Evolutionary conservation across 1,140 invertebrate species (phyloP).

Genomic region (Anastrepha obliqua): DNA sequence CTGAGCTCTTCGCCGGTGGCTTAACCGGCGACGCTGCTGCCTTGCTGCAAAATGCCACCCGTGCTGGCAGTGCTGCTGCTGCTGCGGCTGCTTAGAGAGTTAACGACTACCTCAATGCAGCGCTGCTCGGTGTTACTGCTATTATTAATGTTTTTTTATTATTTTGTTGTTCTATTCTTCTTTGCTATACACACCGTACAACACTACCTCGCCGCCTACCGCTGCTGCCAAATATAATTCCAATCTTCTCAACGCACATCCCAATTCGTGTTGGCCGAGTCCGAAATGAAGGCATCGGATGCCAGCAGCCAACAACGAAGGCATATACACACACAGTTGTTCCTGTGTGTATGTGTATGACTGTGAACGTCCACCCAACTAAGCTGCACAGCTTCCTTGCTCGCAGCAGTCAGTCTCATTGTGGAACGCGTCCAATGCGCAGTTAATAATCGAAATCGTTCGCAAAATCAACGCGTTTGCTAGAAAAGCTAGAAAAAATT

Average conservation of each 20-base stretch:
- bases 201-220: neutral
- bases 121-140: no score
- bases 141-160: neutral
- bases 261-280: constrained; percentile 10
- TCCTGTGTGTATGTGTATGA: neutral
- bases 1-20: neutral
- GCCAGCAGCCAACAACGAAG: neutral
- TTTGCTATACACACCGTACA: neutral
- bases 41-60: neutral
- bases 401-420: constrained; percentile 32
- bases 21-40: neutral
- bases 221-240: neutral
- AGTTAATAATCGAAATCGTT: constrained; percentile 31
- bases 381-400: constrained; percentile 36
- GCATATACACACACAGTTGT: neutral
- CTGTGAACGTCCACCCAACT: neutral
- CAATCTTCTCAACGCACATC: neutral
- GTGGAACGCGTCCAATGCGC: constrained; percentile 47
- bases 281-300: neutral
- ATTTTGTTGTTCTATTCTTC: neutral
- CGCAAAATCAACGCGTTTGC: constrained; percentile 44
- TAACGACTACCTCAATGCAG: no score
- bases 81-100: no score
- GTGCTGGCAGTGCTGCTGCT: neutral
- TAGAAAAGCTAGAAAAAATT: constrained; percentile 30